Base-by-base conservation (phyloP, 2,797 vertebrate genomes). In the Peromyscus nudipes region DNA sequence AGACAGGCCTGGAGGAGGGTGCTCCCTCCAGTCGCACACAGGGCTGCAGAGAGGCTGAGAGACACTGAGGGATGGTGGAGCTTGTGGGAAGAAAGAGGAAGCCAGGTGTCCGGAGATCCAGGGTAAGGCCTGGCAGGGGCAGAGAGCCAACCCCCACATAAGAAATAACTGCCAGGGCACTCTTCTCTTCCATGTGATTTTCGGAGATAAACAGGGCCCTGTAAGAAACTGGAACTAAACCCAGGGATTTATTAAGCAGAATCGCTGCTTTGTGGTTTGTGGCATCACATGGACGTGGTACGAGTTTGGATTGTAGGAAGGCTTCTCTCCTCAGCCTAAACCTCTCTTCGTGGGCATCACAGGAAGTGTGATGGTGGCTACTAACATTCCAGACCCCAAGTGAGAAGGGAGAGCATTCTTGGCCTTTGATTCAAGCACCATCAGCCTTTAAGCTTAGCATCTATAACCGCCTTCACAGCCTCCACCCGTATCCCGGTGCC, bases 341-440 rank as follows among this genome's bases (percentile, higher is more conserved):
- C 21, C 31, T 60, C 81, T 65, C 40, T 55, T 55, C n/a, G 27
- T 52, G 23, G 27, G 21, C 29, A 55, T 16, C 34, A 2, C 17
- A 5, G 0, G 29, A 23, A 64, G 10, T 0, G 4, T 29, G 23
- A 40, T 17, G 31, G 65, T 34, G 31, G 13, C 65, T 16, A 12
- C 64, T 29, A 65, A 64, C 27, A 29, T 64, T 29, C 62, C 62
- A 17, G n/a, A 57, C 27, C 16, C 46, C 21, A 46, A 29, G 4
- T 21, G 19, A 46, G 57, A 31, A 31, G 11, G 12, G 13, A n/a
- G 6, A 29, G 19, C 37, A n/a, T 34, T 75, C 62, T 49, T 27
- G 12, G 11, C 0, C 10, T 25, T 31, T 17, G 23, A 14, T 12
- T 2, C 16, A 4, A 19, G 4, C 7, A 12, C 16, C 14, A 65